phyloP scores from a whole-genome alignment of 2,888 invertebrate genomes.

The Hydrotaea diabolus region DNA sequence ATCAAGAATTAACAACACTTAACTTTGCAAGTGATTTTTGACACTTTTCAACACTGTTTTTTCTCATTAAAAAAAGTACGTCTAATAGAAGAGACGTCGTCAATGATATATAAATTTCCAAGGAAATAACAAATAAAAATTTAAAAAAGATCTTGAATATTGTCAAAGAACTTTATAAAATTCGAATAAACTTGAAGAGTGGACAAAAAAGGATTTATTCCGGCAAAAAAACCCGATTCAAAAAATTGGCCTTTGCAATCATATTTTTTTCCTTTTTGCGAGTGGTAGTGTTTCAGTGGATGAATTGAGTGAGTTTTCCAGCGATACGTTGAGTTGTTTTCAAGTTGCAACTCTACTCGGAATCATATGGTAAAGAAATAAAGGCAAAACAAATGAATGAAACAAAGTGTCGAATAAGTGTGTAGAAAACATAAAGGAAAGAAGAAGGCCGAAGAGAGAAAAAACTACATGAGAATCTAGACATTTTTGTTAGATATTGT shows the following conservation, averaged over 20 bases:
- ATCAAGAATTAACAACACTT: not conserved
- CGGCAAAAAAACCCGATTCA: not conserved
- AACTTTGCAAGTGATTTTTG: not conserved
- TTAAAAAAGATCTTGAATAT: not conserved
- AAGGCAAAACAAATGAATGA: constrained; percentile 17
- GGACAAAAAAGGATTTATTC: not conserved
- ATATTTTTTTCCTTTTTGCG: not conserved
- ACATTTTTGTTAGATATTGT: constrained; percentile 38
- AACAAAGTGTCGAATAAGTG: constrained; percentile 33
- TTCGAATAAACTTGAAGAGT: not conserved
- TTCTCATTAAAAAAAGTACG: not conserved
- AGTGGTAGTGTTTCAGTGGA: constrained; percentile 1
- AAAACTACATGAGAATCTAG: constrained; percentile 35
- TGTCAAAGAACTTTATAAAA: not conserved
- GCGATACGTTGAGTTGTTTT: constrained; percentile 4
- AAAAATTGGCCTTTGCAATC: not conserved
- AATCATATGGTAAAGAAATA: constrained; percentile 9
- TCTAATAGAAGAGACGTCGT: not conserved
- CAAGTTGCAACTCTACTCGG: not conserved
- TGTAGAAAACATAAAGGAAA: constrained; percentile 13
- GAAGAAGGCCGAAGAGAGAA: constrained; percentile 40
- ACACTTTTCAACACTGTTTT: constrained; percentile 55
- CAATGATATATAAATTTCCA: not conserved
- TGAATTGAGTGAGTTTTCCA: constrained; percentile 15
- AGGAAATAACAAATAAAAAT: not conserved